A percentile compares a stretch with the other conserved stretches of the same genome.
Conservation (phyloP, 2,888 invertebrate genomes). For the Cerastis rubricosa region DNA sequence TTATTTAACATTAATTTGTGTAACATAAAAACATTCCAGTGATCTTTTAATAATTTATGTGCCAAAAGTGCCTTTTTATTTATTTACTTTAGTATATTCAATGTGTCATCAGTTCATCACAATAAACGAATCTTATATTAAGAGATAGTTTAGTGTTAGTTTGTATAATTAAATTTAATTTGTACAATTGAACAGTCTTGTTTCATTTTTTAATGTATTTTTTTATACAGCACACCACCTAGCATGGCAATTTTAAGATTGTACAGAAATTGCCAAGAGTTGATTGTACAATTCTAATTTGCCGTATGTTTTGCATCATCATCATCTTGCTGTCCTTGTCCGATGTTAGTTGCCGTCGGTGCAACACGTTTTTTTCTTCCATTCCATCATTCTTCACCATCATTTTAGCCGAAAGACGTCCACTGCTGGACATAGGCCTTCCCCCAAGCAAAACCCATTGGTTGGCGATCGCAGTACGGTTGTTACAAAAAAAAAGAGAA, state of each 20-base stretch:
- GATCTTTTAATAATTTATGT: constrained; percentile 10
- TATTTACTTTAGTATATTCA: constrained; percentile 11
- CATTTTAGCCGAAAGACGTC: too few relatives aligned
- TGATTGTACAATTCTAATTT: neutral
- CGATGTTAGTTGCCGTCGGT: too few relatives aligned
- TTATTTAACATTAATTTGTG: too few relatives aligned
- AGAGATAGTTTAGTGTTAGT: neutral
- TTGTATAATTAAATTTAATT: constrained; percentile 25
- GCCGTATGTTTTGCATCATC: too few relatives aligned
- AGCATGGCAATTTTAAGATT: neutral
- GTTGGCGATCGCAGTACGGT: too few relatives aligned
- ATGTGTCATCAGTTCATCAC: constrained; percentile 1
- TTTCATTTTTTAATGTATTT: constrained; percentile 19
- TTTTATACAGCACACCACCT: neutral
- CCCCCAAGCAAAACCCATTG: too few relatives aligned
- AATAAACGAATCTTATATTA: neutral
- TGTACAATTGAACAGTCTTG: neutral
- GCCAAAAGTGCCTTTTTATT: neutral
- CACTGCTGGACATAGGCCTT: too few relatives aligned
- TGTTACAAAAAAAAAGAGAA: too few relatives aligned
- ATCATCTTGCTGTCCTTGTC: too few relatives aligned
- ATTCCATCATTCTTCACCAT: too few relatives aligned
- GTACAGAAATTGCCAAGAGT: neutral
- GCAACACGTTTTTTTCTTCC: too few relatives aligned
- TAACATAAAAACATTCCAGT: neutral